These are phyloP conservation scores for Chinchilla lanigera DNA, from an alignment of 2,113 vertebrate species.

Conservation along the genomic window DNA sequence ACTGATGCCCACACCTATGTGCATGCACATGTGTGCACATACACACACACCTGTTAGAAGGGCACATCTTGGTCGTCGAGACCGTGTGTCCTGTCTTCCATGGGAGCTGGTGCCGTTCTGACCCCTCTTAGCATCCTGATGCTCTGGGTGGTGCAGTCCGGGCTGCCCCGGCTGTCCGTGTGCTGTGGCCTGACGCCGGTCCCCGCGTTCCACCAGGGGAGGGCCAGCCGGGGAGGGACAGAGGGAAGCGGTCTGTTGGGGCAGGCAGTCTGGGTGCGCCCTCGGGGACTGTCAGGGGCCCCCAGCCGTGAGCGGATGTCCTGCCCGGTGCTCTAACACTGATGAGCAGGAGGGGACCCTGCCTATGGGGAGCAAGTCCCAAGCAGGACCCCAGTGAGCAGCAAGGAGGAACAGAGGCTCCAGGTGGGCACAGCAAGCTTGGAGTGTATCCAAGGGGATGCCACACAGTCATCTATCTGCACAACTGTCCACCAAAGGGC, in stretches of 20 bases:
- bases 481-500: accelerated
- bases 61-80: background rate
- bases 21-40: accelerated
- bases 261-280: background rate
- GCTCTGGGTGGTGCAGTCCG: accelerated
- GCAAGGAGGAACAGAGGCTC: too few relatives aligned
- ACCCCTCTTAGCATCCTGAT: accelerated
- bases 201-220: too few relatives aligned
- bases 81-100: background rate
- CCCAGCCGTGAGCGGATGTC: background rate
- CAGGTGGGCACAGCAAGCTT: accelerated
- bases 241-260: accelerated
- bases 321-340: accelerated
- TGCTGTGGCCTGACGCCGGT: accelerated
- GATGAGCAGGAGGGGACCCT: background rate
- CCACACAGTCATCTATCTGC: accelerated
- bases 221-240: background rate
- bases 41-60: background rate
- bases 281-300: background rate
- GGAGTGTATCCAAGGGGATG: accelerated
- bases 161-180: background rate
- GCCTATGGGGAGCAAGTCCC: background rate
- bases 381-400: background rate
- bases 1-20: accelerated
- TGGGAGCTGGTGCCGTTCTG: too few relatives aligned